phyloP scores from a whole-genome alignment of 2,888 invertebrate species.

The Pollenia angustigena region DNA sequence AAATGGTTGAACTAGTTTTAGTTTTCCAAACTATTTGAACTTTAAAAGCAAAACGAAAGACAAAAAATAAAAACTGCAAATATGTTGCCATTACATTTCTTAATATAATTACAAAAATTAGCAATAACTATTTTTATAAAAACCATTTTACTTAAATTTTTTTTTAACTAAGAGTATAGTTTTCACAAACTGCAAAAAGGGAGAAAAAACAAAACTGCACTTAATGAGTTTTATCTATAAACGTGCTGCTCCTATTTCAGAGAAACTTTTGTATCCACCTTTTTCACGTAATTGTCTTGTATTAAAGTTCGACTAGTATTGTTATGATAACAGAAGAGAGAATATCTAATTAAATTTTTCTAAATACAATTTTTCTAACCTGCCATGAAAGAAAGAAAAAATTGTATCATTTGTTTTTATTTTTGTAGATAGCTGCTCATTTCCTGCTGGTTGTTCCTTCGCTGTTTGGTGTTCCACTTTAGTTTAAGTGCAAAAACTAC shows the following conservation, averaged over 20 bases:
- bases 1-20: conserved; percentile 49
- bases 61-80: conserved; percentile 15
- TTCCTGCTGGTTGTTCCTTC: conserved; percentile 40
- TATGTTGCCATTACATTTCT: conserved; percentile 49
- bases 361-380: conserved; percentile 21
- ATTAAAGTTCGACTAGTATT: conserved; percentile 54
- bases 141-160: conserved; percentile 54
- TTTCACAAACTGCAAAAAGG: conserved; percentile 13
- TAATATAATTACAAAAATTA: conserved; percentile 66
- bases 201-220: conserved; percentile 13
- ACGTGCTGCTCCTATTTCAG: conserved; percentile 53
- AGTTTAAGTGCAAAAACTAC: conserved; percentile 37
- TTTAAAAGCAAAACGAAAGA: conserved; percentile 26
- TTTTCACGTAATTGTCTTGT: conserved; percentile 45
- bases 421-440: conserved; percentile 32
- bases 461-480: conserved; percentile 45
- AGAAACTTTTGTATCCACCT: conserved; percentile 21
- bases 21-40: conserved; percentile 40
- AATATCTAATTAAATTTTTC: conserved; percentile 71
- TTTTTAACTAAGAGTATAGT: conserved; percentile 14
- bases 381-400: conserved; percentile 11
- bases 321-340: conserved; percentile 55
- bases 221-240: conserved; percentile 68
- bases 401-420: conserved; percentile 54
- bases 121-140: conserved; percentile 70